Evolutionary conservation across 2,888 invertebrate genomes (phyloP).

Genomic region (Salticus scenicus): DNA sequence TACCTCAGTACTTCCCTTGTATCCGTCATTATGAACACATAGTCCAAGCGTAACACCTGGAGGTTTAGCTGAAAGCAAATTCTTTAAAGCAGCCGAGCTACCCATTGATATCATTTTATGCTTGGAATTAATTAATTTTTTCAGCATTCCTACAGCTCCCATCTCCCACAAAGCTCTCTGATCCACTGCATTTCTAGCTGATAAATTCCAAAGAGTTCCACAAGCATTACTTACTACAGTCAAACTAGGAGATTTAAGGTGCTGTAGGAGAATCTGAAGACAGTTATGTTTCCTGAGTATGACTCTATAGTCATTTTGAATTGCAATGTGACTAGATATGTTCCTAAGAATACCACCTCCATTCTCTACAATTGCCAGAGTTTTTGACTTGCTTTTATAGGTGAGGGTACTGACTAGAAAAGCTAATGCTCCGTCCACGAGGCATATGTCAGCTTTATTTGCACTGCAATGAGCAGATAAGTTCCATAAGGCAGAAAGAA

Average conservation of each 20-base stretch:
- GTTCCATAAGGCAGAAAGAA: conserved; percentile 97
- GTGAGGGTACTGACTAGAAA: conserved; percentile 94
- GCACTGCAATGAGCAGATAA: conserved; percentile 96
- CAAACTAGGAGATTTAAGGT: conserved; percentile 93
- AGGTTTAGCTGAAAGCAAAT: conserved; percentile 88
- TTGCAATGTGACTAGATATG: conserved; percentile 92
- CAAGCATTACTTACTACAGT: conserved; percentile 98
- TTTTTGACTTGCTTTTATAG: conserved; percentile 92
- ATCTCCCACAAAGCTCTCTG: conserved; percentile 93
- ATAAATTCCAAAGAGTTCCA: conserved; percentile 96
- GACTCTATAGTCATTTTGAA: conserved; percentile 74
- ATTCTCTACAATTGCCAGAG: conserved; percentile 93
- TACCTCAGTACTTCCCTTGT: conserved; percentile 75
- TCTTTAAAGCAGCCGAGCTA: conserved; percentile 94
- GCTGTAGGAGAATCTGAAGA: conserved; percentile 90
- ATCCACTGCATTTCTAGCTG: conserved; percentile 91
- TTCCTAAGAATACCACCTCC: conserved; percentile 97
- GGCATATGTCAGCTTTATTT: conserved; percentile 96
- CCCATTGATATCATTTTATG: conserved; percentile 99
- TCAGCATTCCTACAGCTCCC: conserved; percentile 92
- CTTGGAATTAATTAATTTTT: conserved; percentile 94
- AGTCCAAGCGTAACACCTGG: conserved; percentile 71
- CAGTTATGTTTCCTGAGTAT: conserved; percentile 85
- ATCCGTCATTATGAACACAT: conserved; percentile 25
- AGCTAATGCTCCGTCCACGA: conserved; percentile 90